phyloP scores from a whole-genome alignment of 1,140 invertebrate species.

The Nephila pilipes region DNA sequence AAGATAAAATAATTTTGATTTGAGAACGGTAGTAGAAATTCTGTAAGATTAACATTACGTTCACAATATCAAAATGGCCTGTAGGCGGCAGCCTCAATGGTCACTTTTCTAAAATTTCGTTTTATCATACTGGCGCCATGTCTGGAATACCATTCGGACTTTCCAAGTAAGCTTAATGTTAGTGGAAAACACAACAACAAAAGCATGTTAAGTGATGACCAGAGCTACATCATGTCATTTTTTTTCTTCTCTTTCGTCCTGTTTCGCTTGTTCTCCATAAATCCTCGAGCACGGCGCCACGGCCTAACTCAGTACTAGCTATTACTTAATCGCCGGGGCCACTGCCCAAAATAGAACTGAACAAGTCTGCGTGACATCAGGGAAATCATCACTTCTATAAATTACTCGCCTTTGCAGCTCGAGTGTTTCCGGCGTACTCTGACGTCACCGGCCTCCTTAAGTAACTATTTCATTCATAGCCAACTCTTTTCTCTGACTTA shows the following conservation, averaged over 20 bases:
- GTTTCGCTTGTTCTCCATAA: not conserved
- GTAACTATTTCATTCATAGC: conserved; percentile 58
- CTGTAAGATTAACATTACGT: too few species aligned
- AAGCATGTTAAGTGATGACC: not conserved
- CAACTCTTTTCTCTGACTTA: not conserved
- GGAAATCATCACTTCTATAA: conserved; percentile 61
- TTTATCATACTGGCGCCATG: too few species aligned
- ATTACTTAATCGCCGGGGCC: conserved; percentile 45
- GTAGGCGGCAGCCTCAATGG: too few species aligned
- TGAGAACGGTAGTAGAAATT: too few species aligned
- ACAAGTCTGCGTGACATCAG: conserved; percentile 29
- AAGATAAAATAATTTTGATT: too few species aligned
- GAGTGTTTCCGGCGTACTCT: conserved; percentile 25
- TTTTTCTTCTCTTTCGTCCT: not conserved
- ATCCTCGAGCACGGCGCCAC: conserved; percentile 5
- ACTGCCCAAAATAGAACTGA: conserved; percentile 45
- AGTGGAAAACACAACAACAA: not conserved
- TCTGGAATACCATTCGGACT: too few species aligned
- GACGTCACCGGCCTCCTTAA: not conserved
- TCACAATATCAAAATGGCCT: too few species aligned
- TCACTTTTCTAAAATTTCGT: too few species aligned
- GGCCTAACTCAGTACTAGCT: conserved; percentile 39
- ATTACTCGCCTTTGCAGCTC: conserved; percentile 6
- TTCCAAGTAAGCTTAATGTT: too few species aligned
- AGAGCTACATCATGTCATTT: not conserved